Evolutionary conservation across 1,140 invertebrate species (phyloP), one percentile per base, ranked within the genome.

Genomic region (Drosophila ambigua): DNA sequence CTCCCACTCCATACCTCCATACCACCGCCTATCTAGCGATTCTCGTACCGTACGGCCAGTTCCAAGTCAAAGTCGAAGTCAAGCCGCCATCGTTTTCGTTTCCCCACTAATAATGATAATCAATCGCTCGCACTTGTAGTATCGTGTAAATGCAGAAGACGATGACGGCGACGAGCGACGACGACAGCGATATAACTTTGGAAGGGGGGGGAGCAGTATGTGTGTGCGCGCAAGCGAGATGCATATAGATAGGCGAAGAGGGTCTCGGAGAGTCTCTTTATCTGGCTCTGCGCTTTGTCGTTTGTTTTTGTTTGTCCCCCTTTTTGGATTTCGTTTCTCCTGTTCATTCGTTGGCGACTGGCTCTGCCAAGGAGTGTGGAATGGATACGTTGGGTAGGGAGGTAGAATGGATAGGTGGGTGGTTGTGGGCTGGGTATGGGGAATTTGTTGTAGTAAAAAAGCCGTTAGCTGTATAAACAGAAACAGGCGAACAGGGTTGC

Each of bases 51-150:
- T 39, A 39, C 35, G 35, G 35, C 35, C 35, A 39, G 35, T 68
- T 59, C 49, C 72, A 77, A 65, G 66, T 64, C 59, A 63, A 76
- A 83, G 79, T 64, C 77, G 43, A 52, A 58, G 69, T 28, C 46
- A 43, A 53, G 50, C 50, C 46, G 54, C 13, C 43, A 58, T 64
- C 45, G 57, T 28, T 46, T 53, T 62, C 59, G 51, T 39, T 74
- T 79, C 82, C 68, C 68, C 77, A 89, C 83, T 83, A 88, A 88
- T 88, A 88, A 83, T 88, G 84, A 88, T 89, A 88, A 88, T 89
- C 83, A 88, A 88, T 88, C 79, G 83, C 76, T 77, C 84, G 79
- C 83, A 89, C 83, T 88, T 89, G 84, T 88, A 83, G 84, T 88
- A 83, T 87, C 75, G 69, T 72, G 79, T 62, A 72, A 77, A 79